Evolutionary conservation across 2,888 invertebrate species (phyloP), one percentile per base, ranked within the genome.

Genomic region (Sinodicranocentrus sp.): DNA sequence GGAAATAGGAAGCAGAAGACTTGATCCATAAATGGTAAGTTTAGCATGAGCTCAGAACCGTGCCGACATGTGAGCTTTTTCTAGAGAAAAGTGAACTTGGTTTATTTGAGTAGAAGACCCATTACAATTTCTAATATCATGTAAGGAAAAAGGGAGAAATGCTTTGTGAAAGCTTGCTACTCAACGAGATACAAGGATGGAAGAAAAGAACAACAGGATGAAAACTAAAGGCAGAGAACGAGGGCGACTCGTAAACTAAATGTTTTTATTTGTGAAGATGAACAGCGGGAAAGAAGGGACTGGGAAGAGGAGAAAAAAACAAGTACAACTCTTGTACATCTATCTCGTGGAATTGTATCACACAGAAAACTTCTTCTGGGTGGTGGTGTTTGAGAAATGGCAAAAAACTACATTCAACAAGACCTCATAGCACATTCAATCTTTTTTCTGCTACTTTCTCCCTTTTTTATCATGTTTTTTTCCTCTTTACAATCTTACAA

Each of bases 221-320:
- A 57, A 77, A 61, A 44, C 15, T 25, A 44, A 10, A n/a, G 13
- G 21, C 54, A 33, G 39, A 61, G 23, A 63, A n/a, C 61, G 57
- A 57, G n/a, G 39, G 71, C 79, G 72, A 80, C 72, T 72, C 80
- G 65, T 80, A 80, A 80, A 80, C 72, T 68, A 79, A 75, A 82
- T 82, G 82, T 82, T 82, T 80, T 78, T 79, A 79, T 72, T 75
- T 73, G 44, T 26, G 33, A 73, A 75, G 75, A 52, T 65, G 75
- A 65, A 61, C 43, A 73, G 65, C 48, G 43, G 43, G 39, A 65
- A 26, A 54, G 25, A 39, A 63, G 26, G 61, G 43, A 26, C 15
- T 52, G 57, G 26, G 65, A 63, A 6, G 5, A 61, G 59, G 15
- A 43, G 54, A 52, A 28, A 54, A 26, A 52, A 26, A 48, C 23